Base-by-base conservation (phyloP, 2,113 vertebrate species). In the Pterocles gutturalis region DNA sequence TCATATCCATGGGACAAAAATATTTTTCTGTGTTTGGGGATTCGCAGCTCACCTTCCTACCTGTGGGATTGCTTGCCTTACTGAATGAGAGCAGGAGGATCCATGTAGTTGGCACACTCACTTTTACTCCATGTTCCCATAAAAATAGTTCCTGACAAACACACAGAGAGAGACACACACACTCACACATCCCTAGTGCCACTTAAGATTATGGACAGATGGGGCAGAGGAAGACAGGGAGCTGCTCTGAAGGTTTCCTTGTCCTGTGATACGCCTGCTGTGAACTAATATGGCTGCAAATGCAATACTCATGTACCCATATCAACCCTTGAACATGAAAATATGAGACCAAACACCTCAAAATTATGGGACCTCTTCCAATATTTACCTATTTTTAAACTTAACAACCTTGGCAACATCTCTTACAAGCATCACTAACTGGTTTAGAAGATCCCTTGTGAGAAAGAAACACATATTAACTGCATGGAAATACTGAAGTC, bases 401-500 rank as follows among this genome's bases (percentile, higher is more conserved):
- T 91, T 96, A 73, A 93, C 38, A 58, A 48, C 43, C 38, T 94
- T 95, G 95, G 83, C 76, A 94, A 48, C 51, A 31, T 77, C 46
- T 87, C 83, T 90, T 91, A 91, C 29, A 66, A 95, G 49, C 84
- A 86, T 66, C 60, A 28, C 75, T 86, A 55, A 58, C 31, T 77
- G 38, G 20, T 90, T 90, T 75, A 81, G 96, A 96, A 93, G 87
- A 71, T 83, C 90, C 67, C 64, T 80, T 51, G 75, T 90, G 87
- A 70, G 66, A 54, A 21, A 73, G 33, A 90, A 46, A 3, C 17
- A 53, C 62, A 66, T 71, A 91, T 93, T 91, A 83, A 92, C 66
- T 75, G n/a, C 85, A 83, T 43, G 82, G 60, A 96, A 96, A 93
- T 83, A 55, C 54, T 93, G 82, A 96, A 93, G 77, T 90, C 66